Evolutionary conservation across 2,797 vertebrate genomes (phyloP), one percentile per base, ranked within the genome.

Genomic region (Morus bassanus): DNA sequence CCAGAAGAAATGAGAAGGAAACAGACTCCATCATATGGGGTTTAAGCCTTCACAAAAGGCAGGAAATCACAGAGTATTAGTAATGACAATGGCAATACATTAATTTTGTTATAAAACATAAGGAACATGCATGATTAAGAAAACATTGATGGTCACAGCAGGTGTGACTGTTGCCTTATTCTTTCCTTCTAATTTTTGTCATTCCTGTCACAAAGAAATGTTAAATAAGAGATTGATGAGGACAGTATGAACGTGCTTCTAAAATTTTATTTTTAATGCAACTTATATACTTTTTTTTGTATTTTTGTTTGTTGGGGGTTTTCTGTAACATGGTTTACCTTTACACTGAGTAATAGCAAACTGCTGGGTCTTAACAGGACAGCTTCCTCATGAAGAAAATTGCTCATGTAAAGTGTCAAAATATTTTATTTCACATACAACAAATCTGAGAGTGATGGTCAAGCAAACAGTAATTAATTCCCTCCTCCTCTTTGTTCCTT

Each of bases 231-330:
- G 8, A 28, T 3, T 28, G 12, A 59, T 45, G 19, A 67, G 33
- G 1, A 57, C 1, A 80, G 14, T 17, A 60, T 8, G 13, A 80
- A 80, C 45, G 13, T 45, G 6, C 7, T 65, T 4, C 10, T 80
- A 65, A 91, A 92, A 48, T 3, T 68, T 51, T 6, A 39, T 6
- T 43, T 83, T 57, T 54, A 75, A 67, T 54, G 39, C 4, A 59
- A n/a, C 0, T 43, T 16, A 14, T 1, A 25, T 41, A 9, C 1
- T 28, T 25, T 27, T 37, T 1, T 12, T 54, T 11, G 1, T 7
- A 18, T 41, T 48, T 60, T 60, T 35, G 23, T 25, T 27, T n/a
- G 53, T 18, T 18, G 45, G 19, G 45, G 45, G 15, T 45, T 46
- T 1, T 23, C n/a, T 45, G 8, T 41, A n/a, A 45, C 2, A 14